Conservation (phyloP, 2,797 vertebrate genomes). For the Aeoliscus strigatus region DNA sequence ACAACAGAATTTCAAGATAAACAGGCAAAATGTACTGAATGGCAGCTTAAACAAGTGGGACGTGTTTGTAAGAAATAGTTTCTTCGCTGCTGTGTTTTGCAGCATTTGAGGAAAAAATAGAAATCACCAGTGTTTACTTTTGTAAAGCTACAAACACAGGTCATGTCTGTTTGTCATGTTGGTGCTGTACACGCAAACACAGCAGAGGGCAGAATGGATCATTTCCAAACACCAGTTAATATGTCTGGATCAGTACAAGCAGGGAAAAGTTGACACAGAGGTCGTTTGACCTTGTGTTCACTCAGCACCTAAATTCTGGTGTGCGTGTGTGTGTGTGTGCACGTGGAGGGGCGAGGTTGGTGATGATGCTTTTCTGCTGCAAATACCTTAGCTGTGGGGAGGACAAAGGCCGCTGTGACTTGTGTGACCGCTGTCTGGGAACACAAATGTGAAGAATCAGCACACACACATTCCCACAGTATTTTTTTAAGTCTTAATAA, state of each 20-base stretch:
- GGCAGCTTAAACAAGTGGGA: no score
- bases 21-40: no score
- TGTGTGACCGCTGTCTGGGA: no score
- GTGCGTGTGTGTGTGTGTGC: no score
- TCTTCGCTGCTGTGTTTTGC: rapidly evolving
- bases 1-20: no score
- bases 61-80: no score
- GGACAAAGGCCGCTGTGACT: neutral
- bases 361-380: neutral
- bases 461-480: no score
- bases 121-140: no score
- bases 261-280: constrained; percentile 29
- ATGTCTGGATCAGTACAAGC: constrained; percentile 36
- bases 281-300: constrained; percentile 15
- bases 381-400: neutral
- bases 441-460: no score
- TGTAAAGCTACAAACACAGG: constrained; percentile 1
- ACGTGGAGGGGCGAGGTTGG: no score
- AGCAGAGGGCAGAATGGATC: constrained; percentile 9
- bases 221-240: constrained; percentile 11
- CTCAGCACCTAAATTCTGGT: neutral
- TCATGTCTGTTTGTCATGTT: constrained; percentile 10
- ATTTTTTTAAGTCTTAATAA: no score
- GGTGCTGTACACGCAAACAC: neutral
- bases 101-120: no score